Base-by-base conservation (phyloP, 2,888 invertebrate genomes). In the Drosophila multiciliata region DNA sequence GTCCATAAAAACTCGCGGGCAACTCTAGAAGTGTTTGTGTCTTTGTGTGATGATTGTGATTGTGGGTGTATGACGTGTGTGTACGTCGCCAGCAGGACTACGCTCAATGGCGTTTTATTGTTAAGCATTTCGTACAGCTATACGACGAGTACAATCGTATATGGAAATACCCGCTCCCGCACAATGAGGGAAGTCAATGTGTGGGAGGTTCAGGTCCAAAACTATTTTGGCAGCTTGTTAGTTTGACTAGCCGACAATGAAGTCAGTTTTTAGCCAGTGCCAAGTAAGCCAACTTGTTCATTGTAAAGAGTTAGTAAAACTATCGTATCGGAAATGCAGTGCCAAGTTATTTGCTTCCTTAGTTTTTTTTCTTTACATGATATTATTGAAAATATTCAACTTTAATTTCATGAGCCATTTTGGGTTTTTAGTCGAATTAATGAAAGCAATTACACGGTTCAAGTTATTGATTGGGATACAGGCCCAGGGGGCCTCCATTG, bases 211-310 rank as follows among this genome's bases (percentile, higher is more conserved):
- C 23, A 4, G 26, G 12, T 15, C 45, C 54, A 45, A 57, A 87
- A 83, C 90, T 83, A 83, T 83, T 83, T 83, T 83, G 90, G 90
- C 83, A 83, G 87, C 87, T 90, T 68, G 82, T 78, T 87, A 66
- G 72, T 62, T 89, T 79, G 68, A 54, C 75, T 87, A 75, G 78
- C 89, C 84, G 89, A 90, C 89, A 90, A 89, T 89, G 89, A 84
- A 84, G 87, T 83, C 84, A 83, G 87, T 86, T 90, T 72, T 87
- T 86, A 81, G 89, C 50, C 89, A 80, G 73, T 75, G 74, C 75
- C 78, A 87, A 80, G 73, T 78, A 15, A 20, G 90, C 89, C 90
- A 89, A 88, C 63, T 82, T 78, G 58, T 67, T 75, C 83, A 69
- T 80, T 72, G 90, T 72, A 78, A 45, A 89, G 89, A 85, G 84